Base-by-base conservation (phyloP, 1,140 invertebrate species). In the Bombus consobrinus region DNA sequence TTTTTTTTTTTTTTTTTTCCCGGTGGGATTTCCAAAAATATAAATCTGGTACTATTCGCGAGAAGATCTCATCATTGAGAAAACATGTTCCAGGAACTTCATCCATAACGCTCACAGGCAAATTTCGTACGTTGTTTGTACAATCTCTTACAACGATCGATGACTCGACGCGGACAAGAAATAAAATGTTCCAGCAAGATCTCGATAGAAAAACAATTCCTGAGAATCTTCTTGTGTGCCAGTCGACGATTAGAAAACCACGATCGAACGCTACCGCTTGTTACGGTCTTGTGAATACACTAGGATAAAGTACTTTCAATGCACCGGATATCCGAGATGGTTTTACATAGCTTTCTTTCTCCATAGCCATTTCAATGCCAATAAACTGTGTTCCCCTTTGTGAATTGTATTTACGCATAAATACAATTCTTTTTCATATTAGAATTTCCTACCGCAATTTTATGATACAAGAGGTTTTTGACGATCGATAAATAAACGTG, bases 271-370 rank as follows among this genome's bases (percentile, higher is more conserved):
- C 66, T 34, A 18, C 25, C 25, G n/a, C 68, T 32, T 32, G 89
- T 91, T 87, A 90, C 87, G 84, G 77, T 83, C 59, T 88, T 82
- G 71, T 80, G 83, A 84, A 37, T 78, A 68, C 87, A 90, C 62
- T 41, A 68, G 73, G 77, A 71, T 76, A 47, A 81, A 80, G n/a
- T 34, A 72, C 41, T 87, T 47, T 92, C 81, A 89, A 88, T 91
- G 79, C 69, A 75, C 73, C 91, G 90, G 92, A 92, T 77, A 83
- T 92, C 92, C 91, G 87, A 84, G 43, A 57, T n/a, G 57, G 8
- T 68, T 90, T 91, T 88, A 72, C 79, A 71, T 75, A 69, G 77
- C 43, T 85, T 79, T 85, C 88, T 86, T 66, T 73, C 69, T 80
- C 53, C n/a, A 32, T 32, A 37, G 62, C 43, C 34, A 71, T 73